Evolutionary conservation across 2,113 vertebrate species (phyloP).

Genomic region (Thunnus thynnus): DNA sequence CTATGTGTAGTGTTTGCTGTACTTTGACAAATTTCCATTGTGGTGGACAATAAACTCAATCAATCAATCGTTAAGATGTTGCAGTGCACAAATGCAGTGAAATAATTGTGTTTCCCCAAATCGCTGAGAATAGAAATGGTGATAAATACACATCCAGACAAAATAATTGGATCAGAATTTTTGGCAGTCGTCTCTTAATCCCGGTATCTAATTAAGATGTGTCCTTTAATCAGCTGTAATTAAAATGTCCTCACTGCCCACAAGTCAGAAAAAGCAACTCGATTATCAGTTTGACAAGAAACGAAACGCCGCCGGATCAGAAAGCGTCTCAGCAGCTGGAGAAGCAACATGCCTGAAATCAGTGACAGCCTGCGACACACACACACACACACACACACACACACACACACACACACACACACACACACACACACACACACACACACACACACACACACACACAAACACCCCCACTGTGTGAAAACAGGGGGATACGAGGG

Average conservation of each 20-base stretch:
- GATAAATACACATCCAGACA: slow-evolving; percentile 16
- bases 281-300: slow-evolving; percentile 10
- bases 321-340: slow-evolving; percentile 36
- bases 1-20: too few species aligned
- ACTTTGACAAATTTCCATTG: too few species aligned
- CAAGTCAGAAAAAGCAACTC: slow-evolving; percentile 18
- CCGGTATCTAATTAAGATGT: slow-evolving; percentile 46
- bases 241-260: slow-evolving; percentile 36
- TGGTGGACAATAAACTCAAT: too few species aligned
- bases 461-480: not conserved
- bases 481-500: not conserved
- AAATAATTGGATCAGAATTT: slow-evolving; percentile 44
- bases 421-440: too few species aligned
- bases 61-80: not conserved
- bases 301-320: slow-evolving; percentile 12
- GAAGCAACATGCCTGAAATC: slow-evolving; percentile 36
- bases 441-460: not conserved
- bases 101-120: not conserved
- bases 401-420: not conserved
- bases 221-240: slow-evolving; percentile 46
- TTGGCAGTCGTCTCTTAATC: not conserved
- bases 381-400: not conserved
- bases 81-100: not conserved
- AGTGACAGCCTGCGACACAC: not conserved
- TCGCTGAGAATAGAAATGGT: not conserved